These are phyloP conservation scores for Harpegnathos saltator DNA, from an alignment of 1,140 invertebrate genomes.

Conservation along the genomic window DNA sequence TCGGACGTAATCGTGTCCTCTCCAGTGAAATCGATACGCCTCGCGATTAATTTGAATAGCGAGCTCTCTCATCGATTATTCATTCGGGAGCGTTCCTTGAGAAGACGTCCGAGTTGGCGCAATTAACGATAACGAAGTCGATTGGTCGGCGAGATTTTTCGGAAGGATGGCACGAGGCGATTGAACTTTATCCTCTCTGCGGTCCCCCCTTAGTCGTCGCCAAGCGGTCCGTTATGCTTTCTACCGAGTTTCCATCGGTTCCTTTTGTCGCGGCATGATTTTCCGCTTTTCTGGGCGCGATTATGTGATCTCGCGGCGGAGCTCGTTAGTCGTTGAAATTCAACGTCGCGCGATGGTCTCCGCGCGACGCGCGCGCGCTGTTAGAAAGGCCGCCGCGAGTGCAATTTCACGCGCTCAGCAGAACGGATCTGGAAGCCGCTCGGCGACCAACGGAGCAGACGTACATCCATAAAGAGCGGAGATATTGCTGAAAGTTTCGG, in stretches of 20 bases:
- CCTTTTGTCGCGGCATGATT: constrained; percentile 57
- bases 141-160: background rate
- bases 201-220: constrained; percentile 28
- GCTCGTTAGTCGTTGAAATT: constrained; percentile 55
- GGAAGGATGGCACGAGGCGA: background rate
- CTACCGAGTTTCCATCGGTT: constrained; percentile 43
- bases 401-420: constrained; percentile 47
- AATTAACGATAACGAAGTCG: background rate
- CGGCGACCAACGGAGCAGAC: background rate
- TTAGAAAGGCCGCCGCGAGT: constrained; percentile 34
- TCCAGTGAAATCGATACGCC: constrained; percentile 18
- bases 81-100: background rate
- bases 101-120: background rate
- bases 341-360: constrained; percentile 19
- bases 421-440: constrained; percentile 39
- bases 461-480: background rate
- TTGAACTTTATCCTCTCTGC: constrained; percentile 58
- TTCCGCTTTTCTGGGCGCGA: constrained; percentile 57
- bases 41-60: constrained; percentile 9
- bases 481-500: constrained; percentile 12
- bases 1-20: background rate
- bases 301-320: constrained; percentile 39
- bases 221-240: constrained; percentile 49
- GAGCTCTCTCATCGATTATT: too few relatives aligned
- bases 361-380: too few relatives aligned